phyloP scores from a whole-genome alignment of 2,113 vertebrate species.

The Nipponia nippon region DNA sequence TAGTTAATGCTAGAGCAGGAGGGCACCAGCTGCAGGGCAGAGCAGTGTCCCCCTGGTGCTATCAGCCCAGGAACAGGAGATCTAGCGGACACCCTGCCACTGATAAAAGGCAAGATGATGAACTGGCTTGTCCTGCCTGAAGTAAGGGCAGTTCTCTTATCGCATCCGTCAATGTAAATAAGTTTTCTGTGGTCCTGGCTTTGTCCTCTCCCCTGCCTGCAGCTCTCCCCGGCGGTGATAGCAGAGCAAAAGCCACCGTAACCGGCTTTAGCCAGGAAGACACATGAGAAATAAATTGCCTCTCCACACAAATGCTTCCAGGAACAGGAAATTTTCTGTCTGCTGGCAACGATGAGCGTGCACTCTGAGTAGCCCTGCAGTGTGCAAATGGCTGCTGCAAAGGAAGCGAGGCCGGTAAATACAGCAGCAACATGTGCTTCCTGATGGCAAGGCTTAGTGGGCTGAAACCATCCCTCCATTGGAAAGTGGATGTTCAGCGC shows the following conservation, averaged over 20 bases:
- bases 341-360: not conserved
- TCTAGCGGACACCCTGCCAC: not conserved
- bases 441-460: not conserved
- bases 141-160: not conserved
- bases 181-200: slow-evolving; percentile 5
- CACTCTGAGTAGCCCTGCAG: not conserved
- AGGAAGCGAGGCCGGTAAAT: not conserved
- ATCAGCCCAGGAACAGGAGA: not conserved
- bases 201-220: not conserved
- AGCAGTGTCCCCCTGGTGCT: not conserved
- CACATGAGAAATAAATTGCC: not conserved
- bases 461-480: not conserved
- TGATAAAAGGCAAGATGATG: not conserved
- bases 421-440: not conserved
- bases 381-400: slow-evolving; percentile 1
- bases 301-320: not conserved
- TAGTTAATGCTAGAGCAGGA: not conserved
- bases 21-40: not conserved
- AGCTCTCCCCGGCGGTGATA: not conserved
- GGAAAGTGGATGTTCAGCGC: not conserved
- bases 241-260: not conserved
- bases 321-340: slow-evolving; percentile 28
- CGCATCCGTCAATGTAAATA: not conserved
- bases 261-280: not conserved
- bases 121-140: not conserved